A percentile compares a stretch with the other conserved stretches of the same genome.
These are phyloP conservation scores for Falco peregrinus DNA, from an alignment of 2,797 vertebrate genomes.

Conservation along the genomic window DNA sequence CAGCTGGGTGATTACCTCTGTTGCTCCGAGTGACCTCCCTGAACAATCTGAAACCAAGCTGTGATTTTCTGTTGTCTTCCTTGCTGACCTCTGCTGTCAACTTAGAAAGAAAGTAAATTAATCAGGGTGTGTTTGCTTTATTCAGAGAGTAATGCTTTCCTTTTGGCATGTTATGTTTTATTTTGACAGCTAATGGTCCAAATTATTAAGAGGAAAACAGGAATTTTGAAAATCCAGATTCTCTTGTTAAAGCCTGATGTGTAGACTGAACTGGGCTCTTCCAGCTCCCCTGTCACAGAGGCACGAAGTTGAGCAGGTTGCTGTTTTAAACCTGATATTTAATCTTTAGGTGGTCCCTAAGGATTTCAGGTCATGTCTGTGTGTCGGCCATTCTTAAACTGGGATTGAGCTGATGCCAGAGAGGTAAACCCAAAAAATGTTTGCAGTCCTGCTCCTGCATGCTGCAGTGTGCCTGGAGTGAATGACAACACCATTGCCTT, in stretches of 20 bases:
- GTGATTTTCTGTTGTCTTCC: constrained; percentile 20
- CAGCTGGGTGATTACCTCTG: not conserved
- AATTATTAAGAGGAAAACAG: not conserved
- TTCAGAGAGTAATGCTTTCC: not conserved
- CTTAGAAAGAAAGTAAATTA: not conserved
- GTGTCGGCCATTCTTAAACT: not conserved
- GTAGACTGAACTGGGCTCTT: not conserved
- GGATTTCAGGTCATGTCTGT: not conserved
- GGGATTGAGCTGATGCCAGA: not conserved
- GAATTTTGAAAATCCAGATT: not conserved
- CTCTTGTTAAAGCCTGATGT: fast-evolving
- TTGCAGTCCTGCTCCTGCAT: not conserved
- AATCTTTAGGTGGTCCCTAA: fast-evolving
- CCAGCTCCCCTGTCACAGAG: not conserved
- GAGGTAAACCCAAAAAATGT: not conserved
- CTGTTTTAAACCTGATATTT: not conserved
- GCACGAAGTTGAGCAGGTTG: not conserved
- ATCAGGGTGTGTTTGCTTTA: not conserved
- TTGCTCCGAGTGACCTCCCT: not conserved
- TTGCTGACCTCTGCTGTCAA: not conserved
- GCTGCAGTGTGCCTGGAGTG: not conserved
- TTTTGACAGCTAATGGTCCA: not conserved
- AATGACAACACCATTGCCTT: not conserved
- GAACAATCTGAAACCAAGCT: not conserved
- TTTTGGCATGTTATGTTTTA: not conserved